phyloP scores from a whole-genome alignment of 2,888 invertebrate species.

The Craniophora ligustri region DNA sequence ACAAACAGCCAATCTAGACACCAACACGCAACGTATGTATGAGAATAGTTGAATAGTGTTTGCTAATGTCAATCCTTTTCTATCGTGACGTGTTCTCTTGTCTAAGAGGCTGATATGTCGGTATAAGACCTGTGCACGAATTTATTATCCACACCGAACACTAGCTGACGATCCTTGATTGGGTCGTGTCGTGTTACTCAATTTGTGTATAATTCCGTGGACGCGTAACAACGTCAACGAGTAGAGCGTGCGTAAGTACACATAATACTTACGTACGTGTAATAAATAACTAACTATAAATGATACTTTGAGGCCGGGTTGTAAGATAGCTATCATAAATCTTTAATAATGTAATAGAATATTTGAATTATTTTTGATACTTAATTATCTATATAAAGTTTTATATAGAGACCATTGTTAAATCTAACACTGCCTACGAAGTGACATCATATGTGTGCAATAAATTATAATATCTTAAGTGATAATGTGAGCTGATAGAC shows the following conservation, averaged over 20 bases:
- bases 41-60: no score
- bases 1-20: neutral
- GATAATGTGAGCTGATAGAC: constrained; percentile 47
- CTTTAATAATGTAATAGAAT: constrained; percentile 65
- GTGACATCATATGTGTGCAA: constrained; percentile 70
- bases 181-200: neutral
- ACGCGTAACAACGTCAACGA: constrained; percentile 2
- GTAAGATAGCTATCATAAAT: constrained; percentile 66
- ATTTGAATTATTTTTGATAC: constrained; percentile 81
- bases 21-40: no score
- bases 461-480: constrained; percentile 60
- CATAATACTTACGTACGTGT: constrained; percentile 17
- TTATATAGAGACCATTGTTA: constrained; percentile 65
- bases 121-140: neutral
- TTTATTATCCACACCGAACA: neutral
- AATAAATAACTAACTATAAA: constrained; percentile 37
- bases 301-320: constrained; percentile 63
- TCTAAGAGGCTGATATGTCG: neutral
- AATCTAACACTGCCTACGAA: constrained; percentile 67
- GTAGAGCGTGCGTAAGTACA: neutral
- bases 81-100: neutral
- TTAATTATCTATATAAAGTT: constrained; percentile 69
- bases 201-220: constrained; percentile 5
- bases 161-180: neutral
- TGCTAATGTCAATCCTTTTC: no score